Base-by-base conservation (phyloP, 1,140 invertebrate species). In the Eriocheir sinensis region DNA sequence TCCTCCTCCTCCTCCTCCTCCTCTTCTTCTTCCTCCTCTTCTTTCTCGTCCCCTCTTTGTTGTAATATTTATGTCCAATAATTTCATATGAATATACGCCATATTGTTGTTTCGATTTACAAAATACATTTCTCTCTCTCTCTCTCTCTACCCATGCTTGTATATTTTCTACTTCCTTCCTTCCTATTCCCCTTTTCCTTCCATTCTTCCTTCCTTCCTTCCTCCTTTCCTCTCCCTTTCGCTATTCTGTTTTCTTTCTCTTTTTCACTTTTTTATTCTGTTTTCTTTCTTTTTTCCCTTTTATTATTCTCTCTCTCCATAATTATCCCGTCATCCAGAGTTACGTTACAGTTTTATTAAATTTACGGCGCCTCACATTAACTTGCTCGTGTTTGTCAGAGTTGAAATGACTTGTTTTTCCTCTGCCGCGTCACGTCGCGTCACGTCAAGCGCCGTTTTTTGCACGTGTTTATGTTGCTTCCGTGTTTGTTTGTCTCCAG, bases 281-380 rank as follows among this genome's bases (percentile, higher is more conserved):
- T 72, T n/a, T n/a, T 72, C 60, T 72, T n/a, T 72, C 60, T 72
- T n/a, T 72, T n/a, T 72, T n/a, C n/a, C 60, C n/a, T n/a, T 72
- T n/a, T 72, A 21, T 72, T n/a, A n/a, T n/a, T 72, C 60, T 72
- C 60, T 72, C 60, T 72, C 60, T 72, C 60, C n/a, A 21, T 53
- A 9, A n/a, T n/a, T 72, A 21, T 72, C 60, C n/a, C 60, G 8
- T 72, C 27, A 72, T 72, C 48, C 48, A 17, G 48, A 53, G 48
- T 53, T 53, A 53, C 21, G 48, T 53, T 53, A 53, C 48, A 53
- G 12, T 53, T 72, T 72, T 0, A 27, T 72, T 12, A 72, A n/a
- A 2, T 72, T 72, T 72, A 72, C n/a, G 6, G 27, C 60, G 6
- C 8, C 27, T 72, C n/a, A 4, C n/a, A 72, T 72, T 72, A 27